Evolutionary conservation across 2,797 vertebrate species (phyloP).

Genomic region (Rhinoraja longicauda): DNA sequence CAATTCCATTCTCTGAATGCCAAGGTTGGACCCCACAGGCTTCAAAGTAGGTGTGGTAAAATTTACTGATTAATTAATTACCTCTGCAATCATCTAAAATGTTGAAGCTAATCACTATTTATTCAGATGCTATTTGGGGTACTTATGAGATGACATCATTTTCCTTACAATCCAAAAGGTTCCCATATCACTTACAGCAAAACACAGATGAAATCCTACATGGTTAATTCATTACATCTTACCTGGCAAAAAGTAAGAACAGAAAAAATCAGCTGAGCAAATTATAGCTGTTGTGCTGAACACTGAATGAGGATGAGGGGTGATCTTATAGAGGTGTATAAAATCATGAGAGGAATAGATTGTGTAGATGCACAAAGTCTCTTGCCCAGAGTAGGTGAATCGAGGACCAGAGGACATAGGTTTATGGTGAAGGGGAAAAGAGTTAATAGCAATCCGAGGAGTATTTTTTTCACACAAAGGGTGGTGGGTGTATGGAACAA

Average conservation of each 20-base stretch:
- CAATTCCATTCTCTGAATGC: slow-evolving; percentile 1
- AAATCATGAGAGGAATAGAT: too few relatives aligned
- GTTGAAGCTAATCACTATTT: slow-evolving; percentile 34
- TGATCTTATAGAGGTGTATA: too few relatives aligned
- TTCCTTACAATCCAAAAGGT: slow-evolving; percentile 39
- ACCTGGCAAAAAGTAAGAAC: not conserved
- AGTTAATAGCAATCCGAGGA: too few relatives aligned
- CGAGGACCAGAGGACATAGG: too few relatives aligned
- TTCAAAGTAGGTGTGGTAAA: slow-evolving; percentile 5
- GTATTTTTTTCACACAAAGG: too few relatives aligned
- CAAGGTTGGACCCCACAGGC: not conserved
- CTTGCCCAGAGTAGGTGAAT: too few relatives aligned
- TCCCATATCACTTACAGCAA: slow-evolving; percentile 42
- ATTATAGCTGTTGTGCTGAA: not conserved
- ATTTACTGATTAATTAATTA: slow-evolving; percentile 43
- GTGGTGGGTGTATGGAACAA: too few relatives aligned
- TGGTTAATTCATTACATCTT: slow-evolving; percentile 40
- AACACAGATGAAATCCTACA: slow-evolving; percentile 39
- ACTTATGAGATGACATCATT: slow-evolving; percentile 45
- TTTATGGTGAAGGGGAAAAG: too few relatives aligned
- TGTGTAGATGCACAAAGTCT: too few relatives aligned
- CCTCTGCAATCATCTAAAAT: slow-evolving; percentile 40
- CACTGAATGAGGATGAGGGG: too few relatives aligned
- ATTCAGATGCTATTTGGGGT: slow-evolving; percentile 37
- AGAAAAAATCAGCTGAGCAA: not conserved